phyloP scores from a whole-genome alignment of 2,797 vertebrate species.

The Podargus strigoides region DNA sequence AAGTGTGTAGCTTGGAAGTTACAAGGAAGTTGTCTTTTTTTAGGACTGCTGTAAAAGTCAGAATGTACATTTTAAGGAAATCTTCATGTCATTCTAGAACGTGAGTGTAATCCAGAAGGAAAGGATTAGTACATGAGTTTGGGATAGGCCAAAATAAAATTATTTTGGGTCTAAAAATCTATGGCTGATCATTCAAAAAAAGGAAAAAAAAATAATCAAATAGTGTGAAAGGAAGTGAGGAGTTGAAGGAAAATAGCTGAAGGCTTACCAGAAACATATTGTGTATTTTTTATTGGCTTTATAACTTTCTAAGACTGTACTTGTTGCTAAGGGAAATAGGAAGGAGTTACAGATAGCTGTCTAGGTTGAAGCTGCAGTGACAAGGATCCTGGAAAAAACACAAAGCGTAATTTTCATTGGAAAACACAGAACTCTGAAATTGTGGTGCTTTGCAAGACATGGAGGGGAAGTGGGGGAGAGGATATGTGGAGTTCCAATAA shows the following conservation, averaged over 20 bases:
- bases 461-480: background rate
- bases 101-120: background rate
- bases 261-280: background rate
- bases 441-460: background rate
- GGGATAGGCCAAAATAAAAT: background rate
- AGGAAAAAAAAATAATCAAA: background rate
- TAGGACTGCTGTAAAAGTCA: background rate
- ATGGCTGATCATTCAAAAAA: background rate
- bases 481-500: background rate
- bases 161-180: background rate
- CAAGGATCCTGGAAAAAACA: background rate
- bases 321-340: background rate
- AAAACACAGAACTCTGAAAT: background rate
- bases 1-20: background rate
- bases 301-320: background rate
- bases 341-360: background rate
- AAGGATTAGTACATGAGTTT: background rate
- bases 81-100: background rate
- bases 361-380: background rate
- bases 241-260: background rate
- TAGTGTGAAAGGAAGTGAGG: background rate
- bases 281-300: background rate
- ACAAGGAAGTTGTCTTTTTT: background rate
- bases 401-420: background rate
- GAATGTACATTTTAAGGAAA: background rate